Evolutionary conservation across 2,113 vertebrate species (phyloP).

Genomic region (Hemibagrus wyckioides): DNA sequence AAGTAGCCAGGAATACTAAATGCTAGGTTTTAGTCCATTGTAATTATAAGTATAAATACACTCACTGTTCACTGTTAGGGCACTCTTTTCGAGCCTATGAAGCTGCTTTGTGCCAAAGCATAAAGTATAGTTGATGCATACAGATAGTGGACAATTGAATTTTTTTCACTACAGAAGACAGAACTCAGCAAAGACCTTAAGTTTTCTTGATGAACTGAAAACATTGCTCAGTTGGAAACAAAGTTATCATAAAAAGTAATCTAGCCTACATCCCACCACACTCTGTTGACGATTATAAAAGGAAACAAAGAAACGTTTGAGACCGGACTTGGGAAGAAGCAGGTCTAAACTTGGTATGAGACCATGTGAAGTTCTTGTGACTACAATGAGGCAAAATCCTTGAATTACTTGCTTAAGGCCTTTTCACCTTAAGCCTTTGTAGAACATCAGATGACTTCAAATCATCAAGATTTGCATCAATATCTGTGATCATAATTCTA

Average conservation of each 20-base stretch:
- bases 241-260: background rate
- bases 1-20: background rate
- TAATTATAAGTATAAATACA: background rate
- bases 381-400: background rate
- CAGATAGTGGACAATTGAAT: conserved; percentile 31
- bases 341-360: background rate
- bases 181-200: background rate
- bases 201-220: background rate
- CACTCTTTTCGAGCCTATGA: conserved; percentile 31
- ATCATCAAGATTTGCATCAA: background rate
- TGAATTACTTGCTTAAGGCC: background rate
- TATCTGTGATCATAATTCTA: background rate
- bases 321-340: background rate
- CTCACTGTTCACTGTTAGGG: background rate
- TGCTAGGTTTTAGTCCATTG: background rate
- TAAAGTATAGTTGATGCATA: background rate
- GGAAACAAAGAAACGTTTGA: background rate
- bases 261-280: background rate
- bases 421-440: background rate
- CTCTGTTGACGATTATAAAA: background rate
- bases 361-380: conserved; percentile 50
- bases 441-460: background rate
- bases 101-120: background rate
- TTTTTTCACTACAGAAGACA: background rate
- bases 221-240: background rate